A percentile compares a stretch with the other conserved stretches of the same genome.
phyloP scores from a whole-genome alignment of 2,797 vertebrate species.

The Peromyscus attwateri region DNA sequence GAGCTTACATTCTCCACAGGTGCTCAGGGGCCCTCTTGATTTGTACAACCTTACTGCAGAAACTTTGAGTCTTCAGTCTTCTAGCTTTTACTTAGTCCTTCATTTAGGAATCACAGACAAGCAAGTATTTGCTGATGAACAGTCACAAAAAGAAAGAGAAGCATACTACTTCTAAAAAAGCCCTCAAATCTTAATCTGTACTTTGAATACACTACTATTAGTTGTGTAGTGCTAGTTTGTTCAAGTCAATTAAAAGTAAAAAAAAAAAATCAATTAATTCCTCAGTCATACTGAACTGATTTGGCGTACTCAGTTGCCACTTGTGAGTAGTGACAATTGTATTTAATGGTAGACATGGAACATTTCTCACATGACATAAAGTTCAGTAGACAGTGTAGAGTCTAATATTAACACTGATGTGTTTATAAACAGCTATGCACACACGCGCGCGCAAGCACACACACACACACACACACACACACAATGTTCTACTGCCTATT shows the following conservation, averaged over 20 bases:
- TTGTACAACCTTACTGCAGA: background rate
- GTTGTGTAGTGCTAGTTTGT: background rate
- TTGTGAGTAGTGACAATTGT: background rate
- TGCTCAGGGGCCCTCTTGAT: background rate
- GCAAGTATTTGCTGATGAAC: background rate
- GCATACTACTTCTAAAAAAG: background rate
- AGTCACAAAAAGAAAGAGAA: background rate
- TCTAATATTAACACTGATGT: background rate
- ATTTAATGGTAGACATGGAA: background rate
- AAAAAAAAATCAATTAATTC: background rate
- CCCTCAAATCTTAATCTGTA: background rate
- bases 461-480: background rate
- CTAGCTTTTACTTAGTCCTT: background rate
- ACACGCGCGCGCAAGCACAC: background rate
- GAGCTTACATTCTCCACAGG: conserved; percentile 2
- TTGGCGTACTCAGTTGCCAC: background rate
- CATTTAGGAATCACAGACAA: background rate
- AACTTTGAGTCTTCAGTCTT: background rate
- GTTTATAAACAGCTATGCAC: background rate
- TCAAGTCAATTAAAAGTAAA: conserved; percentile 35
- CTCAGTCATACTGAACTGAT: background rate
- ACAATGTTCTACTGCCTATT: background rate
- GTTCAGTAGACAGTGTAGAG: background rate
- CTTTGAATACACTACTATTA: background rate
- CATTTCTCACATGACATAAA: background rate